These are phyloP conservation scores for Augochlora pura DNA, from an alignment of 1,140 invertebrate genomes.

Conservation along the genomic window DNA sequence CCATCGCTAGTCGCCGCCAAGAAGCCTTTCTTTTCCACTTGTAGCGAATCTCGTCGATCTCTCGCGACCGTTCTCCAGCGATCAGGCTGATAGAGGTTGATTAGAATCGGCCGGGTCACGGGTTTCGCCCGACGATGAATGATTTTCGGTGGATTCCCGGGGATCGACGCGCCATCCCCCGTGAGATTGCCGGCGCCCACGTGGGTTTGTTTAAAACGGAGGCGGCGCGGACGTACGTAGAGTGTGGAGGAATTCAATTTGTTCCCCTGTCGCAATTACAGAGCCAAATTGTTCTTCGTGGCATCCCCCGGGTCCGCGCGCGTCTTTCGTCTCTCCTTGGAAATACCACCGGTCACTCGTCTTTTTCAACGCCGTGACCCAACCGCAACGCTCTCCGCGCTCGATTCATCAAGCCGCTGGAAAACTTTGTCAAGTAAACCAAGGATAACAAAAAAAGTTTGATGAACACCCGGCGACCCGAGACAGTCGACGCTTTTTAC, in stretches of 20 bases:
- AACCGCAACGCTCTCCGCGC: not conserved
- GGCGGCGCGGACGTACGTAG: conserved; percentile 23
- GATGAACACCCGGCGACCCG: not conserved
- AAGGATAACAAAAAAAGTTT: conserved; percentile 8
- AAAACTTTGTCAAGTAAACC: conserved; percentile 8
- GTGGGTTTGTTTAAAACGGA: conserved; percentile 21
- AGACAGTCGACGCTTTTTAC: not conserved
- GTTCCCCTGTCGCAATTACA: conserved; percentile 45
- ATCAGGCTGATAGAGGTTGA: not conserved
- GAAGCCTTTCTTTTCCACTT: not conserved
- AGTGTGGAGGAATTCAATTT: conserved; percentile 37
- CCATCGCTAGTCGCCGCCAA: not conserved
- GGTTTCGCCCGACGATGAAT: not conserved
- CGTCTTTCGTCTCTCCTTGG: conserved; percentile 37
- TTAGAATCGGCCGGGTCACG: not conserved
- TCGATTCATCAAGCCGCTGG: not conserved
- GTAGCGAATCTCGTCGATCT: not conserved
- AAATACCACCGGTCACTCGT: conserved; percentile 27
- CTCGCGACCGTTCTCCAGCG: not conserved
- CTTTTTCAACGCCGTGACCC: conserved; percentile 1
- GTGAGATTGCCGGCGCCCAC: not conserved
- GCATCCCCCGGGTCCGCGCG: conserved; percentile 18
- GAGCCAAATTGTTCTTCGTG: conserved; percentile 44
- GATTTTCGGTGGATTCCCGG: conserved; percentile 18
- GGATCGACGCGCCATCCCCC: not conserved